Percentiles rank a stretch among this genome's conserved stretches.
Evolutionary conservation across 2,797 vertebrate genomes (phyloP).

Genomic region (Hemitrygon akajei): DNA sequence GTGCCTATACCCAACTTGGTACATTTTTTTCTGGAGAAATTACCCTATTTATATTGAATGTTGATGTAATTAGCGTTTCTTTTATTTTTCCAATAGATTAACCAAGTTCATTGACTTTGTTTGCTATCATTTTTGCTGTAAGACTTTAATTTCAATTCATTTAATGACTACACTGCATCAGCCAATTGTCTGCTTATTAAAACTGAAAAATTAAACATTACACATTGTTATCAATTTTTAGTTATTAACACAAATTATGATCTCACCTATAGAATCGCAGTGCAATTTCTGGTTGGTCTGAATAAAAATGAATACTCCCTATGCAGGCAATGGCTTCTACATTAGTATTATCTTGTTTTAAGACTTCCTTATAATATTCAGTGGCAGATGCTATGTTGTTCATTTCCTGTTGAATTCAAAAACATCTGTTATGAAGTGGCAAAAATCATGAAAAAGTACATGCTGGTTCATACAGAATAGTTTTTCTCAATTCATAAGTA

Average conservation of each 20-base stretch:
- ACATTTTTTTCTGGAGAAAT: no score
- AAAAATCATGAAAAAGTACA: constrained; percentile 1
- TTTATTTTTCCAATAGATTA: no score
- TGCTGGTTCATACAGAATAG: background rate
- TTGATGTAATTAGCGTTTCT: no score
- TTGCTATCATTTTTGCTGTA: no score
- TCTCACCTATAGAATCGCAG: constrained; percentile 88
- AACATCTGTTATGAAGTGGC: constrained; percentile 36
- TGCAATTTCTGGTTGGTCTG: constrained; percentile 90
- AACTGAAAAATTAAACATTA: background rate
- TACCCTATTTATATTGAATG: no score
- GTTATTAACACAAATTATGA: background rate
- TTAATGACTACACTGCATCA: no score
- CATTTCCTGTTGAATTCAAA: constrained; percentile 73
- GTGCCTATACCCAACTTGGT: no score
- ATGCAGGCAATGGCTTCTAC: constrained; percentile 95
- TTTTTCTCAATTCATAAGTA: background rate
- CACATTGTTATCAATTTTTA: background rate
- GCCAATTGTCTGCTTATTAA: background rate
- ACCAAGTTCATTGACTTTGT: no score
- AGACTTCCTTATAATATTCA: constrained; percentile 88
- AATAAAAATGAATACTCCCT: constrained; percentile 95
- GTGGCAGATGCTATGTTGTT: constrained; percentile 79
- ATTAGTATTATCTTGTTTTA: constrained; percentile 94
- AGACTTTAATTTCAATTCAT: no score